These are phyloP conservation scores for Buceros bicornis DNA, from an alignment of 2,797 vertebrate species.

Conservation along the genomic window DNA sequence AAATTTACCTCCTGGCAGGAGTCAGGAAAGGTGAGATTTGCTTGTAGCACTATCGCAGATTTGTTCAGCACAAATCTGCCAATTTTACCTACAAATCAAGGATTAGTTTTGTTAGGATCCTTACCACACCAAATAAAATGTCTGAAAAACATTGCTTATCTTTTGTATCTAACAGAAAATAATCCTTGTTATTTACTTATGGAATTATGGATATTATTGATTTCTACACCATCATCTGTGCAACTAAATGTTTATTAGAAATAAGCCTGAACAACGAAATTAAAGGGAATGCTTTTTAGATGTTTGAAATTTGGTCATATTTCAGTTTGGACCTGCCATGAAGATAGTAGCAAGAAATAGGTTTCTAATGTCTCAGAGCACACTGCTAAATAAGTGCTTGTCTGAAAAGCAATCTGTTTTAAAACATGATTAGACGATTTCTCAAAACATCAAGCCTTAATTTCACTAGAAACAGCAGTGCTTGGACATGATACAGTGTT, in stretches of 20 bases:
- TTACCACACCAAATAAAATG: background rate
- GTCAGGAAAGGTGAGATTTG: background rate
- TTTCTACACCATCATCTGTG: background rate
- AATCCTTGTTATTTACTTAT: background rate
- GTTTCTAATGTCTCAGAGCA: background rate
- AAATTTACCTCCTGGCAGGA: background rate
- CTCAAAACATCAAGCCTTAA: background rate
- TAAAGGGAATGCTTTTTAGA: background rate
- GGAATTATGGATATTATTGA: background rate
- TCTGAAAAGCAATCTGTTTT: background rate
- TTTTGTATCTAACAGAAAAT: background rate
- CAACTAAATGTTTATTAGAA: background rate
- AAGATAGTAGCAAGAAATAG: background rate
- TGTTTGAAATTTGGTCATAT: background rate
- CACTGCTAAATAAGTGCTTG: background rate
- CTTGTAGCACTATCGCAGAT: background rate
- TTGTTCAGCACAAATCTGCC: background rate
- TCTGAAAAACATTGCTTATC: background rate
- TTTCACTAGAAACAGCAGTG: background rate
- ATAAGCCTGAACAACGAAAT: background rate
- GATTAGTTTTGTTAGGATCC: background rate
- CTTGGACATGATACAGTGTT: background rate
- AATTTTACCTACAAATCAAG: background rate
- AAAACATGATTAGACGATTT: background rate
- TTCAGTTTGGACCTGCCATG: background rate